A percentile compares a stretch with the other conserved stretches of the same genome.
Evolutionary conservation across 2,888 invertebrate genomes (phyloP).

Genomic region (Alviniconcha strummeri): DNA sequence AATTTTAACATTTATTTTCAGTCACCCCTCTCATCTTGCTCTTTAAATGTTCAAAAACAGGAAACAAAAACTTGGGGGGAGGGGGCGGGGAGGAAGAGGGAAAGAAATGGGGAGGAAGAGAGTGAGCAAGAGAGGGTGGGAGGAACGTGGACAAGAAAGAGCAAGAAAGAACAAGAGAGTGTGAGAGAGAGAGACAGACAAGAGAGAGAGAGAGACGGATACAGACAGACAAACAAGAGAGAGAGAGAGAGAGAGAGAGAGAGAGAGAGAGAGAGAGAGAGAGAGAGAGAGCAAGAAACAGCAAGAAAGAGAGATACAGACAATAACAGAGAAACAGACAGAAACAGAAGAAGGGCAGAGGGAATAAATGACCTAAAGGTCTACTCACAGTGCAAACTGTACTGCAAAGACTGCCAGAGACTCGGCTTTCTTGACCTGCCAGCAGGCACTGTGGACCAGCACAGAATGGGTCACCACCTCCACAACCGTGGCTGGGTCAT

Average conservation of each 20-base stretch:
- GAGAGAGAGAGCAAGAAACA: background rate
- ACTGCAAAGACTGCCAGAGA: slow-evolving; percentile 61
- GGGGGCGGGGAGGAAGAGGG: too few species aligned
- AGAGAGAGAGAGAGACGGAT: background rate
- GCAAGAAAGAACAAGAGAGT: background rate
- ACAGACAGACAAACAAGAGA: background rate
- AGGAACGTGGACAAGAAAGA: too few species aligned
- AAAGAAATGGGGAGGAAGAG: too few species aligned
- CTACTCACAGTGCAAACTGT: slow-evolving; percentile 61
- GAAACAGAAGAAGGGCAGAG: background rate
- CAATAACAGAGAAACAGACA: background rate
- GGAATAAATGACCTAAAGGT: too few species aligned
- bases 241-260: slow-evolving; percentile 5
- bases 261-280: background rate
- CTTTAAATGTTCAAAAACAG: too few species aligned
- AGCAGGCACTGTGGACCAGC: slow-evolving; percentile 58
- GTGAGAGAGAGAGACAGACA: background rate
- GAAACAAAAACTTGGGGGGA: too few species aligned
- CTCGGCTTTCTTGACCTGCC: slow-evolving; percentile 63
- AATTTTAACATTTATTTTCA: too few species aligned
- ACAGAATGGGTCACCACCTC: slow-evolving; percentile 65
- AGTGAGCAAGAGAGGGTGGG: too few species aligned
- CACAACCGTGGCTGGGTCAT: slow-evolving; percentile 51
- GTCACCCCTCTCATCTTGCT: too few species aligned
- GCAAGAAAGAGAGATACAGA: background rate